A percentile compares a stretch with the other conserved stretches of the same genome.
Evolutionary conservation across 2,797 vertebrate species (phyloP).

Genomic region (Notolepis coatsorum): DNA sequence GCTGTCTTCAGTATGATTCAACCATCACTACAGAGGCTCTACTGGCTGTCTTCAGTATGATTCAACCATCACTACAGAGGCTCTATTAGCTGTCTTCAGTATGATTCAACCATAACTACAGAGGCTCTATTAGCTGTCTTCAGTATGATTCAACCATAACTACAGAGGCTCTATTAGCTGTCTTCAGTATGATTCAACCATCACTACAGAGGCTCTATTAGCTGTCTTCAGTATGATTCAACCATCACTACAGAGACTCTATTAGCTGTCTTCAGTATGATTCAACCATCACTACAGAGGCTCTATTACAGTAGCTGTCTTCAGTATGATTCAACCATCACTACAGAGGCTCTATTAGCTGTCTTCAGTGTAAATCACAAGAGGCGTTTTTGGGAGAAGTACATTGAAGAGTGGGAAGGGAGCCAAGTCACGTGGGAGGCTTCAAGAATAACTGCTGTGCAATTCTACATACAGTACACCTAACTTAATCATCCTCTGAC

Average conservation of each 20-base stretch:
- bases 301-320: too few species aligned
- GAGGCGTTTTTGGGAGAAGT: conserved; percentile 45
- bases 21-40: conserved; percentile 49
- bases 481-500: conserved; percentile 67
- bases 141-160: conserved; percentile 56
- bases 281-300: conserved; percentile 54
- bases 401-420: conserved; percentile 60
- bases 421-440: conserved; percentile 48
- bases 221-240: too few species aligned
- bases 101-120: conserved; percentile 55
- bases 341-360: conserved; percentile 50
- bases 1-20: too few species aligned
- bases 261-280: too few species aligned
- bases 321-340: conserved; percentile 57
- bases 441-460: conserved; percentile 45
- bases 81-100: too few species aligned
- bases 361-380: conserved; percentile 64
- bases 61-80: conserved; percentile 54
- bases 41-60: too few species aligned
- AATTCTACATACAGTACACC: conserved; percentile 47
- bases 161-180: too few species aligned
- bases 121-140: too few species aligned
- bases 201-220: too few species aligned
- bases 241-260: conserved; percentile 49
- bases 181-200: conserved; percentile 55